Evolutionary conservation across 2,113 vertebrate species (phyloP).

Genomic region (Melanotaenia duboulayi): DNA sequence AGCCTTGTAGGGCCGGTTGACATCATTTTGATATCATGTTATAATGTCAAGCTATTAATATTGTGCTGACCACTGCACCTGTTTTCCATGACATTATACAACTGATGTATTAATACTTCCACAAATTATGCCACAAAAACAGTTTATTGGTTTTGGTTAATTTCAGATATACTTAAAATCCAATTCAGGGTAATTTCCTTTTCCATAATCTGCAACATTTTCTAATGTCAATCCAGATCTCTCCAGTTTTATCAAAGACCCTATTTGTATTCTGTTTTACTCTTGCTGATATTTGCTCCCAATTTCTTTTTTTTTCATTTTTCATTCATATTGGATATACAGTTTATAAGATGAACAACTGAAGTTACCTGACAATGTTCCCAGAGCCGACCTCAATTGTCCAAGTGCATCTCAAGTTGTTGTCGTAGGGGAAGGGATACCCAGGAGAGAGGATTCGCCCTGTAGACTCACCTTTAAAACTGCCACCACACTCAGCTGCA

Average conservation of each 20-base stretch:
- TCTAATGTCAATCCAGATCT: not conserved
- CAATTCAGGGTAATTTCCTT: conserved; percentile 2
- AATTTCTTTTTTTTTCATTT: not conserved
- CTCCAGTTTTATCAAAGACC: not conserved
- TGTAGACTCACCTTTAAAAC: conserved; percentile 93
- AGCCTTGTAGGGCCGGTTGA: too few relatives aligned
- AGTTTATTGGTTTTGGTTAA: conserved; percentile 19
- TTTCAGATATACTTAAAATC: conserved; percentile 29
- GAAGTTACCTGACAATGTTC: conserved; percentile 93
- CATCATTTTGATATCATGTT: too few relatives aligned
- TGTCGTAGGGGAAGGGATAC: conserved; percentile 98
- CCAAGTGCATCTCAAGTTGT: conserved; percentile 96
- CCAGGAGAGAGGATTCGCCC: conserved; percentile 96
- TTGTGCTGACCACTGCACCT: too few relatives aligned
- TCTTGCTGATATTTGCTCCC: too few relatives aligned
- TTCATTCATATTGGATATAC: not conserved
- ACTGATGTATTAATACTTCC: too few relatives aligned
- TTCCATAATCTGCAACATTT: not conserved
- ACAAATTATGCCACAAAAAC: not conserved
- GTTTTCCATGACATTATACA: too few relatives aligned
- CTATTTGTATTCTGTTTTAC: not conserved
- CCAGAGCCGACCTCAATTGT: conserved; percentile 94
- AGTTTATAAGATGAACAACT: not conserved
- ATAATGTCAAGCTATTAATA: too few relatives aligned
- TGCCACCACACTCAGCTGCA: conserved; percentile 95